These are phyloP conservation scores for Coelopa frigida DNA, from an alignment of 1,140 invertebrate genomes.

Conservation along the genomic window DNA sequence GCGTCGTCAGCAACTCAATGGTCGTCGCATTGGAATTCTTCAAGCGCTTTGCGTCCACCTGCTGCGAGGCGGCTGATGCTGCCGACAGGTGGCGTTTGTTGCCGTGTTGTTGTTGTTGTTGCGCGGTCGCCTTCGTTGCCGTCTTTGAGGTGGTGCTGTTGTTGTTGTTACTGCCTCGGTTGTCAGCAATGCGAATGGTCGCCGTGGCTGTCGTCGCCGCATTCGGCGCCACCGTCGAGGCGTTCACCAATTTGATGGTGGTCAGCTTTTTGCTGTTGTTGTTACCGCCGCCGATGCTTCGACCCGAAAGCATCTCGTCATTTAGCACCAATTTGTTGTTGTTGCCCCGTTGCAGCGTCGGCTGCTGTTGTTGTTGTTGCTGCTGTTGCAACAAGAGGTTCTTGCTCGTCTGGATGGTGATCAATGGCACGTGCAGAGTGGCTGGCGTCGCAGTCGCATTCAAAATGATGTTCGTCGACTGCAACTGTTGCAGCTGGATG, in stretches of 20 bases:
- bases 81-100: constrained; percentile 31
- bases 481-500: constrained; percentile 21
- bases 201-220: constrained; percentile 2
- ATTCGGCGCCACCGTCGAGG: neutral
- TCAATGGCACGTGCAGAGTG: constrained; percentile 42
- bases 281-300: neutral
- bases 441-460: no score
- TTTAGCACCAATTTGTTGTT: constrained; percentile 7
- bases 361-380: constrained; percentile 15
- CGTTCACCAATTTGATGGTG: constrained; percentile 4
- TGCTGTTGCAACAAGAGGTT: constrained; percentile 22
- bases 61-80: constrained; percentile 15
- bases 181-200: constrained; percentile 7
- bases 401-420: constrained; percentile 39
- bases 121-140: constrained; percentile 2
- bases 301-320: constrained; percentile 7
- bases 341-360: constrained; percentile 13
- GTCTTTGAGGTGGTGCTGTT: constrained; percentile 5
- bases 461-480: no score
- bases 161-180: constrained; percentile 12
- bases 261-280: constrained; percentile 2
- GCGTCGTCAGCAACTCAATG: constrained; percentile 19
- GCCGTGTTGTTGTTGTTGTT: constrained; percentile 26
- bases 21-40: constrained; percentile 27
- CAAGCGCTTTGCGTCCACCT: constrained; percentile 31